Evolutionary conservation across 2,113 vertebrate species (phyloP), one percentile per base, ranked within the genome.

Genomic region (Trogon surrucura): DNA sequence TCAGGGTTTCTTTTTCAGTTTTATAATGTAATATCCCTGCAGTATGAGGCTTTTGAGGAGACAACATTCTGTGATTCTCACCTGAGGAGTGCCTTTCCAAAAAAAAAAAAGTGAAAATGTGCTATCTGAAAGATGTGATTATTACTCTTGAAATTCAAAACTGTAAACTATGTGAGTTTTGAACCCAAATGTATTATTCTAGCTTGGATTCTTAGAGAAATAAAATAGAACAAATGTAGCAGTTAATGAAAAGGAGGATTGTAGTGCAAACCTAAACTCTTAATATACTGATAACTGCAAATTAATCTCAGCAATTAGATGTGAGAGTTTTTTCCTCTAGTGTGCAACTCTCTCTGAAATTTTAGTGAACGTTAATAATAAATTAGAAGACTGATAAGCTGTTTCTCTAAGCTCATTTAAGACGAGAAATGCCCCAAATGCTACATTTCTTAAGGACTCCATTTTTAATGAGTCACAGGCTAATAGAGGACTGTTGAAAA

Each of bases 271-370:
- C 22, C 47, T 87, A 30, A 77, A 80, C 70, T 80, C 32, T 41
- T 60, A 41, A 50, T 88, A 30, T 30, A 73, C 22, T 27, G 22
- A 32, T 82, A 91, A 77, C 7, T 85, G 65, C 50, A 65, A 93
- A 75, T 90, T 88, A 86, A 94, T 92, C n/a, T 78, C 57, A 75
- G 82, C 72, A 78, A 71, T 91, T 78, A 65, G 34, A 41, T 48
- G n/a, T 30, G 57, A 88, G 81, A 75, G 21, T 95, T 7, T 78
- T 95, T 93, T 80, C 32, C 51, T 90, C 25, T 34, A 56, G 9
- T 67, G 44, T 89, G 72, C 65, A 74, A 66, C 11, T 65, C 25
- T n/a, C 26, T 72, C 67, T 73, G 47, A 95, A 77, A 85, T 67
- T 62, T 62, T 47, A 91, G 32, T 74, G 61, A 56, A 48, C 38